These are phyloP conservation scores for Hippocampus zosterae DNA, from an alignment of 2,113 vertebrate species.

Conservation along the genomic window DNA sequence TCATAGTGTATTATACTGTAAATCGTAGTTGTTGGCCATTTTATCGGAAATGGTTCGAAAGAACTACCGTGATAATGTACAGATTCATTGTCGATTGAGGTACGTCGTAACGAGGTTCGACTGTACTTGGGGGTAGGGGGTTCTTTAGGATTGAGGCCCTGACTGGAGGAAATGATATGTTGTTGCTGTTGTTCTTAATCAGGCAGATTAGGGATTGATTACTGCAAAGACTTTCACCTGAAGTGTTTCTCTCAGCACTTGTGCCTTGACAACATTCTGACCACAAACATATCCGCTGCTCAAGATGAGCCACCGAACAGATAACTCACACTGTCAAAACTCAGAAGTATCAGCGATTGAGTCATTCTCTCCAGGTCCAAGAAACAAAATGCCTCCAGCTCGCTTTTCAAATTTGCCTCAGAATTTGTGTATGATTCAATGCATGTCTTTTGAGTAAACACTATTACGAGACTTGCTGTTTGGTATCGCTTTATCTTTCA, in stretches of 20 bases:
- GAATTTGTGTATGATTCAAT: background rate
- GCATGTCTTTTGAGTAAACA: background rate
- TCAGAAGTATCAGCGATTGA: slow-evolving; percentile 35
- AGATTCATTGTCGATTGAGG: too few species aligned
- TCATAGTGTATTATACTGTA: too few species aligned
- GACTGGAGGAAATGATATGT: slow-evolving; percentile 19
- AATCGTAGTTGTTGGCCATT: too few species aligned
- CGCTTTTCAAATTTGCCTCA: background rate
- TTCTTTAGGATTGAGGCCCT: slow-evolving; percentile 9
- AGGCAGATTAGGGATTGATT: slow-evolving; percentile 33
- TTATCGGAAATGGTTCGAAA: too few species aligned
- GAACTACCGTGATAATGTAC: too few species aligned
- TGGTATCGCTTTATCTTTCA: too few species aligned
- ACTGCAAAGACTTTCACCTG: slow-evolving; percentile 34
- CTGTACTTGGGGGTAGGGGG: too few species aligned
- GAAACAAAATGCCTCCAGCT: slow-evolving; percentile 15
- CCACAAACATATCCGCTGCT: slow-evolving; percentile 26
- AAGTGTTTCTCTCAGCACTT: slow-evolving; percentile 18
- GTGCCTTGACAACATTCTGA: slow-evolving; percentile 33
- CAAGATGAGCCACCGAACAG: slow-evolving; percentile 36
- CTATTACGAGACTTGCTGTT: too few species aligned
- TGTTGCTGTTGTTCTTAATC: slow-evolving; percentile 27
- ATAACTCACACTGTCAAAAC: slow-evolving; percentile 45
- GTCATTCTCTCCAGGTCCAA: slow-evolving; percentile 23
- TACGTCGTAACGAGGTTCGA: too few species aligned